Evolutionary conservation across 2,113 vertebrate genomes (phyloP), one percentile per base, ranked within the genome.

Genomic region (Nibea albiflora): DNA sequence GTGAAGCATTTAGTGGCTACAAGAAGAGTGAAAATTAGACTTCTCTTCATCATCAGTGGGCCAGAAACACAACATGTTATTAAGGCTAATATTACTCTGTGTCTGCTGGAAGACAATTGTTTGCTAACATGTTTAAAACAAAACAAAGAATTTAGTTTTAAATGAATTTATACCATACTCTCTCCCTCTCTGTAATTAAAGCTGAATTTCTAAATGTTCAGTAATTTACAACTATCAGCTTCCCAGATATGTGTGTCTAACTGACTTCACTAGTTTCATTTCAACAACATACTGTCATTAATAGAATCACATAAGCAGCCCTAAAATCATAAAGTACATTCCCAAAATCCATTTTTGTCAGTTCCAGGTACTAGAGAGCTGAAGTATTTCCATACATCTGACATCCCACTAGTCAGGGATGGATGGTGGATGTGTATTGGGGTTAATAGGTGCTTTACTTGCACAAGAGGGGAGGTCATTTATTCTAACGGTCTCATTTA

Each of bases 401-500:
- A 20, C 19, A 47, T 11, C 39, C 35, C 20, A 44, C 19, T 2
- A 46, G n/a, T 44, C 39, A 10, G 62, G 1, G n/a, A 42, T 64
- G 12, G 12, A 26, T 26, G 39, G 39, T 15, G 3, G 5, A 3
- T 20, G 57, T n/a, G 20, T 42, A 46, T 8, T 50, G 24, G 56
- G 24, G 56, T 61, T 52, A 78, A 62, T 46, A 60, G 19, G 46
- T 42, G 54, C 44, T 60, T 50, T 50, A 44, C 42, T 63, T 69
- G 63, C 44, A 44, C 4, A 6, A 64, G 26, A 61, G 26, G 8
- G 7, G 17, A 52, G 53, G 53, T 62, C 15, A 72, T 80, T 72
- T 22, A 80, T 80, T 76, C 35, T 11, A n/a, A n/a, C n/a, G n/a
- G n/a, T 82, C 69, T 65, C 70, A 69, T 85, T 83, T 52, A 78